Evolutionary conservation across 2,888 invertebrate genomes (phyloP).

Genomic region (Cataglyphis cursor): DNA sequence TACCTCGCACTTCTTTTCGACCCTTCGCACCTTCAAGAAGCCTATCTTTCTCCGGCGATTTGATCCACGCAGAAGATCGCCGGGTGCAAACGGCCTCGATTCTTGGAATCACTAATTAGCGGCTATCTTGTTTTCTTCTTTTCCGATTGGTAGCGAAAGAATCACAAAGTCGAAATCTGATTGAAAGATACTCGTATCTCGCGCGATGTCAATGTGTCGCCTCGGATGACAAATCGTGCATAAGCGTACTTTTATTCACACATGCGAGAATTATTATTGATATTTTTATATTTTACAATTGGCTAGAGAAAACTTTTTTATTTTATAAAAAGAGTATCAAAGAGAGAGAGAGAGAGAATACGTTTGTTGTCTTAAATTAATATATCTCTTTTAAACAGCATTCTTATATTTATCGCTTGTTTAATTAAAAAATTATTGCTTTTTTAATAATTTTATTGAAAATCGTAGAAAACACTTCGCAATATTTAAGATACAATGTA

Average conservation of each 20-base stretch:
- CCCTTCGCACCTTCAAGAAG: constrained; percentile 71
- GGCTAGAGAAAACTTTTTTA: not conserved
- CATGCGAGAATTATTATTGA: not conserved
- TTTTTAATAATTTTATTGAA: not conserved
- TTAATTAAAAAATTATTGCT: not conserved
- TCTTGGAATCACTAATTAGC: constrained; percentile 78
- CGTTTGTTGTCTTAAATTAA: not conserved
- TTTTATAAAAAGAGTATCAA: not conserved
- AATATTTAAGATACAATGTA: not conserved
- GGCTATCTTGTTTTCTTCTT: constrained; percentile 71
- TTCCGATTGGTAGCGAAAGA: constrained; percentile 68
- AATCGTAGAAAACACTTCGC: not conserved
- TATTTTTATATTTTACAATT: not conserved
- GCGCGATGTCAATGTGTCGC: constrained; percentile 74
- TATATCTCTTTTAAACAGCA: not conserved
- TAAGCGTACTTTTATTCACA: constrained; percentile 2
- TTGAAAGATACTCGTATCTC: constrained; percentile 62
- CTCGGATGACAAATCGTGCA: constrained; percentile 45
- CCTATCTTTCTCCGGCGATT: constrained; percentile 64
- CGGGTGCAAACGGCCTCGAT: constrained; percentile 66
- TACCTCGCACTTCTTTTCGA: constrained; percentile 72
- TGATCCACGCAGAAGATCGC: constrained; percentile 70
- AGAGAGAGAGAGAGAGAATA: not conserved
- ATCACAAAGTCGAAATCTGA: constrained; percentile 70
- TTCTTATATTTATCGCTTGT: not conserved